These are phyloP conservation scores for Coelopa pilipes DNA, from an alignment of 2,888 invertebrate genomes.

Conservation along the genomic window DNA sequence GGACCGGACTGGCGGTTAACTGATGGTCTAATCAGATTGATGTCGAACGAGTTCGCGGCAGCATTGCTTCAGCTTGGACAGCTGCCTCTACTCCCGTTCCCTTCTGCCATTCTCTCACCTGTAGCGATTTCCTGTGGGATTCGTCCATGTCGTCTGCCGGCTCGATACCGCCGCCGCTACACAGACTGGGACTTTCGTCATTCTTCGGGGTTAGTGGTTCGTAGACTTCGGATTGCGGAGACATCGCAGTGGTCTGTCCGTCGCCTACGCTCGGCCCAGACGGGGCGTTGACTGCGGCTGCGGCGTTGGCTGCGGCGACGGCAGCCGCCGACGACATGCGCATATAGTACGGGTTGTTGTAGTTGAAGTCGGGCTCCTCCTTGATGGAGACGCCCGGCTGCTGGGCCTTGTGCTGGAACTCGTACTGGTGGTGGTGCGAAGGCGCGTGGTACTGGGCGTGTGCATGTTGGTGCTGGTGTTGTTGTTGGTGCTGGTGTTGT, in stretches of 20 bases:
- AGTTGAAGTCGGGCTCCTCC: conserved; percentile 49
- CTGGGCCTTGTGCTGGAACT: conserved; percentile 35
- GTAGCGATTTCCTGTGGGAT: conserved; percentile 52
- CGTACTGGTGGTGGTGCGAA: conserved; percentile 38
- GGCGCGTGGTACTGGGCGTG: not conserved
- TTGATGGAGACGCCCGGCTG: conserved; percentile 13
- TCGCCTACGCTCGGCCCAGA: conserved; percentile 19
- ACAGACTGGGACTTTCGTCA: conserved; percentile 55
- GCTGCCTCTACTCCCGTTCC: no score
- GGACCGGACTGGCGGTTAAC: no score
- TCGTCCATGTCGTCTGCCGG: conserved; percentile 53
- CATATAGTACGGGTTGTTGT: conserved; percentile 49
- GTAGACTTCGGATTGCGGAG: conserved; percentile 46
- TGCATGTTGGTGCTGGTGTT: not conserved
- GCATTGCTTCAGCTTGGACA: no score
- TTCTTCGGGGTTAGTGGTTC: conserved; percentile 58
- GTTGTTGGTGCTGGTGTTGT: not conserved
- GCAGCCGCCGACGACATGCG: conserved; percentile 15
- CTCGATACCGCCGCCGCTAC: conserved; percentile 49
- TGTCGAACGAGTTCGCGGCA: no score
- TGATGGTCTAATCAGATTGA: no score
- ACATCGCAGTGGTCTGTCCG: conserved; percentile 37
- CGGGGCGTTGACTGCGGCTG: conserved; percentile 22
- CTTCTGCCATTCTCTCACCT: conserved; percentile 47
- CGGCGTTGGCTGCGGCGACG: conserved; percentile 23